Conservation (phyloP, 2,797 vertebrate species). For the Pseudochirops cupreus region DNA sequence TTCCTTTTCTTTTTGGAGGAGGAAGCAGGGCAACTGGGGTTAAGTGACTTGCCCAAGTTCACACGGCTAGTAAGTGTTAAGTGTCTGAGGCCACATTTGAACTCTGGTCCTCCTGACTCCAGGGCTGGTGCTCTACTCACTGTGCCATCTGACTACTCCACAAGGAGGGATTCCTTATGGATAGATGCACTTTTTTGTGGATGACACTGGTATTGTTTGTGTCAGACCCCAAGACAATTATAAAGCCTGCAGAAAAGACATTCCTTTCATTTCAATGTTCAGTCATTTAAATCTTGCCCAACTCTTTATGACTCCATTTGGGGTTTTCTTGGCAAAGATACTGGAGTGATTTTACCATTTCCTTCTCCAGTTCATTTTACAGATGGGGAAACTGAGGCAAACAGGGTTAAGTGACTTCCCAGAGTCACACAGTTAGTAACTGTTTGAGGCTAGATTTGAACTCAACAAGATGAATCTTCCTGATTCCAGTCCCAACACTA, state of each 20-base stretch:
- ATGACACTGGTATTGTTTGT: background rate
- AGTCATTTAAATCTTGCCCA: background rate
- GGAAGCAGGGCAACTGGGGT: no score
- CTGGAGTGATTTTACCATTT: background rate
- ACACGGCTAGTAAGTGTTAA: no score
- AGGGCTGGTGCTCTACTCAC: no score
- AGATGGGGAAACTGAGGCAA: background rate
- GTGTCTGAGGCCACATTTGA: no score
- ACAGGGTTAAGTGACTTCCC: background rate
- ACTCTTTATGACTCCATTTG: background rate
- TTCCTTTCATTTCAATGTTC: background rate
- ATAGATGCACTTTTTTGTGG: background rate
- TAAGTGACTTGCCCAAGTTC: no score
- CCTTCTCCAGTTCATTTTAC: background rate
- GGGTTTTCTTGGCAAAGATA: background rate
- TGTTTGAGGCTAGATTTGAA: background rate
- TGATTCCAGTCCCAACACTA: background rate
- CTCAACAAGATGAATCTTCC: background rate
- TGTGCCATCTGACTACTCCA: no score
- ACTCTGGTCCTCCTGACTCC: no score
- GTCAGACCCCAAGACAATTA: background rate
- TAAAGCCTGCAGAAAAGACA: background rate
- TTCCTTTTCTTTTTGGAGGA: background rate
- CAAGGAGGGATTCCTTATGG: background rate
- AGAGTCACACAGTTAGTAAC: background rate